A percentile compares a stretch with the other conserved stretches of the same genome.
These are phyloP conservation scores for Nomada goodeniana DNA, from an alignment of 2,888 invertebrate genomes.

Conservation along the genomic window DNA sequence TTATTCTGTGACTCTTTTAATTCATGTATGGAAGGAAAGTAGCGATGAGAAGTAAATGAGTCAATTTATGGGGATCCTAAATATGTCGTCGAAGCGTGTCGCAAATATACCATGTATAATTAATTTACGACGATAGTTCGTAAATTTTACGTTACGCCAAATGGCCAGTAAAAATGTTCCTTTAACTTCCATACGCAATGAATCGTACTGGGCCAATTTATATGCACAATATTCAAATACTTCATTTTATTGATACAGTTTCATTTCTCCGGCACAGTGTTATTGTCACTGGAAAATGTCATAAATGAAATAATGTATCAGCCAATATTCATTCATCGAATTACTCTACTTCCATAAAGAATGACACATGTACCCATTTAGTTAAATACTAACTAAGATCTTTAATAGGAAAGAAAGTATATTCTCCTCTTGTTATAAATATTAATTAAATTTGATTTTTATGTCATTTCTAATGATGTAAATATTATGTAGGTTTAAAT, in stretches of 20 bases:
- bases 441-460: no score
- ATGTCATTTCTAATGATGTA: not conserved
- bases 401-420: no score
- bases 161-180: not conserved
- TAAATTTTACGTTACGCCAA: conserved; percentile 6
- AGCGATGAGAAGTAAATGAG: not conserved
- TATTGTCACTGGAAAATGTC: no score
- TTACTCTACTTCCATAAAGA: no score
- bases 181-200: conserved; percentile 11
- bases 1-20: no score
- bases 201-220: not conserved
- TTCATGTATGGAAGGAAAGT: no score
- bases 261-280: not conserved
- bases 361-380: no score
- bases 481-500: not conserved
- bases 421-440: no score
- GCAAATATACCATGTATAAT: not conserved
- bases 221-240: not conserved
- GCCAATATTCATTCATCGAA: no score
- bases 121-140: conserved; percentile 14
- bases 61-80: conserved; percentile 19
- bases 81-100: not conserved
- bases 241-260: not conserved
- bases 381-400: no score
- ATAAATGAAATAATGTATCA: no score